These are phyloP conservation scores for Pseudobourletiella spinata DNA, from an alignment of 1,140 invertebrate genomes.

Conservation along the genomic window DNA sequence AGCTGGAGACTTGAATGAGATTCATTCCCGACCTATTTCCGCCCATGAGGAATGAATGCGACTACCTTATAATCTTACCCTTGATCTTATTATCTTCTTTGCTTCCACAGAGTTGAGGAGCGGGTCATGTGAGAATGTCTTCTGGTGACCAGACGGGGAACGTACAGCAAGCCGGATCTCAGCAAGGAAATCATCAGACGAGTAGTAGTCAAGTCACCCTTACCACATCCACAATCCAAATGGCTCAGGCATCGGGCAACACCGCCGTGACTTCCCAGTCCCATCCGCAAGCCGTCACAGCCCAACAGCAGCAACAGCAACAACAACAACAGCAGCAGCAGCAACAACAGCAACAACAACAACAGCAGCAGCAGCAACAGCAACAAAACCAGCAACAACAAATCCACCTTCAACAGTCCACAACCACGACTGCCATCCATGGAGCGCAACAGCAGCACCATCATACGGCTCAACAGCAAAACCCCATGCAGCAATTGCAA, in stretches of 20 bases:
- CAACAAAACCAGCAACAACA: slow-evolving; percentile 13
- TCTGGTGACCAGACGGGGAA: too few relatives aligned
- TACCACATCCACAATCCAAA: slow-evolving; percentile 3
- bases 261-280: slow-evolving; percentile 6
- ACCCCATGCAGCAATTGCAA: slow-evolving; percentile 48
- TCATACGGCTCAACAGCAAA: slow-evolving; percentile 1
- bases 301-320: neutral
- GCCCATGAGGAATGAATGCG: too few relatives aligned
- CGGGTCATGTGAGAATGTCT: too few relatives aligned
- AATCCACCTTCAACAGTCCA: slow-evolving; percentile 31
- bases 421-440: slow-evolving; percentile 23
- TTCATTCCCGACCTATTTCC: too few relatives aligned
- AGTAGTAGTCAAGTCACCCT: slow-evolving; percentile 14
- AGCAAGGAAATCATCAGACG: too few relatives aligned
- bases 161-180: too few relatives aligned
- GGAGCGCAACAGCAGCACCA: slow-evolving; percentile 25
- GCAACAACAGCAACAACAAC: neutral
- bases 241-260: neutral
- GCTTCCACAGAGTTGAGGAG: too few relatives aligned
- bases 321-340: slow-evolving; percentile 21
- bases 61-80: too few relatives aligned
- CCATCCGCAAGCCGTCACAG: slow-evolving; percentile 1
- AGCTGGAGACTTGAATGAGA: too few relatives aligned
- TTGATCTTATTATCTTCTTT: too few relatives aligned
- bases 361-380: slow-evolving; percentile 6